Conservation (phyloP, 2,888 invertebrate genomes). For the Apamea monoglypha region DNA sequence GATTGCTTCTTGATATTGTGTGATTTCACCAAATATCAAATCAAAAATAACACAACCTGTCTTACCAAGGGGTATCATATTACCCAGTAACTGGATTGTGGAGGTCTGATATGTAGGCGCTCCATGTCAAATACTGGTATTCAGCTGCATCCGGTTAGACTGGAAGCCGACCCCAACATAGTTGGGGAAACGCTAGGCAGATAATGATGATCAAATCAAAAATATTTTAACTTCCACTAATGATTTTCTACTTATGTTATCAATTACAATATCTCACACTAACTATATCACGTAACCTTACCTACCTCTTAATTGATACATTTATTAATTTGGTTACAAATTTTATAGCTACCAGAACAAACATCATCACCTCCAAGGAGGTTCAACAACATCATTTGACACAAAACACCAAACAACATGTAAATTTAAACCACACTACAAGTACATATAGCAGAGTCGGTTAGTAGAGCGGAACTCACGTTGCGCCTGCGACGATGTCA, state of each 20-base stretch:
- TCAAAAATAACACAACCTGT: background rate
- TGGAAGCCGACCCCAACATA: no score
- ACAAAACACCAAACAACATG: constrained; percentile 56
- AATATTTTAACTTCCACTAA: background rate
- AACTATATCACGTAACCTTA: background rate
- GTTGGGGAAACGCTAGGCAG: no score
- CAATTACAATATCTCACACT: background rate
- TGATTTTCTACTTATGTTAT: background rate
- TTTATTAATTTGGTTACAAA: background rate
- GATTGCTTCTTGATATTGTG: background rate
- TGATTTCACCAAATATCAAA: no score
- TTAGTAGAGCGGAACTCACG: constrained; percentile 84
- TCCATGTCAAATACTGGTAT: no score
- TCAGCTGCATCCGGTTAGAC: no score
- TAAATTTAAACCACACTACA: constrained; percentile 65
- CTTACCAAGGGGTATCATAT: no score
- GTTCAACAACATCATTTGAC: constrained; percentile 41
- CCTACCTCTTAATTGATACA: background rate
- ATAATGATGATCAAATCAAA: no score
- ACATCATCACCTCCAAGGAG: background rate
- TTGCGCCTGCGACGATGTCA: constrained; percentile 77
- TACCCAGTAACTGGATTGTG: no score
- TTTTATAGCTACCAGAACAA: background rate
- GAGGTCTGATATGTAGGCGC: no score
- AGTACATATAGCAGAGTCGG: constrained; percentile 56